Percentiles rank a stretch among this genome's conserved stretches.
Evolutionary conservation across 2,888 invertebrate species (phyloP).

Genomic region (Tinea semifulvella): DNA sequence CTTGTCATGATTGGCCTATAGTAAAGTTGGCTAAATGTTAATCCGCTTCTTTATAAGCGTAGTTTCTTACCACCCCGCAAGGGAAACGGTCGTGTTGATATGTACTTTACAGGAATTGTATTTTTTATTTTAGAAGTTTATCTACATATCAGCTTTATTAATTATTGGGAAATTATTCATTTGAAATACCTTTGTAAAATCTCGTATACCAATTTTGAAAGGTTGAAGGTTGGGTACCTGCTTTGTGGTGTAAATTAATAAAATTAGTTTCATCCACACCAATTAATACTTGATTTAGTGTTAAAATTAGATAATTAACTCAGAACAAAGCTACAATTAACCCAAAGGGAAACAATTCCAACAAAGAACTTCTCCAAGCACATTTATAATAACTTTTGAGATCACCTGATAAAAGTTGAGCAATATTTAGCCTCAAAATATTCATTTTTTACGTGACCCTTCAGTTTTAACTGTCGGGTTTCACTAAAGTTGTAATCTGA

Average conservation of each 20-base stretch:
- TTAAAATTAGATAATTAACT: constrained; percentile 8
- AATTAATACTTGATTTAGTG: background rate
- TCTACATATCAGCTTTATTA: too few species aligned
- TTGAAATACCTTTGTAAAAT: too few species aligned
- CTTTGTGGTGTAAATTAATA: background rate
- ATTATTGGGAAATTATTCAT: too few species aligned
- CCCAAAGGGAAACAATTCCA: constrained; percentile 5
- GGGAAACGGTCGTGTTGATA: too few species aligned
- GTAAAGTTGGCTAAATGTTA: too few species aligned
- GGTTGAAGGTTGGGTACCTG: too few species aligned
- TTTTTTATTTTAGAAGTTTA: too few species aligned
- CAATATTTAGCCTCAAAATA: background rate
- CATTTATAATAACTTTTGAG: constrained; percentile 12
- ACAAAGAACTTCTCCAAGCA: constrained; percentile 10
- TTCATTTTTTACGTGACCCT: constrained; percentile 4
- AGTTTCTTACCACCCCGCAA: too few species aligned
- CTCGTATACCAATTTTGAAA: too few species aligned
- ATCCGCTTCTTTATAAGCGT: too few species aligned
- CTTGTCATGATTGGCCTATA: too few species aligned
- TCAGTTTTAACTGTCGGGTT: background rate
- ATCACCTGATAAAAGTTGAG: constrained; percentile 10
- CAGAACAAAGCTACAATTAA: constrained; percentile 7
- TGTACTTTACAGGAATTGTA: too few species aligned
- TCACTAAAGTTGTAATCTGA: background rate
- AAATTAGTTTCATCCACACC: background rate